These are phyloP conservation scores for Panagrolaimus sp. DNA, from an alignment of 1,140 invertebrate genomes.

Conservation along the genomic window DNA sequence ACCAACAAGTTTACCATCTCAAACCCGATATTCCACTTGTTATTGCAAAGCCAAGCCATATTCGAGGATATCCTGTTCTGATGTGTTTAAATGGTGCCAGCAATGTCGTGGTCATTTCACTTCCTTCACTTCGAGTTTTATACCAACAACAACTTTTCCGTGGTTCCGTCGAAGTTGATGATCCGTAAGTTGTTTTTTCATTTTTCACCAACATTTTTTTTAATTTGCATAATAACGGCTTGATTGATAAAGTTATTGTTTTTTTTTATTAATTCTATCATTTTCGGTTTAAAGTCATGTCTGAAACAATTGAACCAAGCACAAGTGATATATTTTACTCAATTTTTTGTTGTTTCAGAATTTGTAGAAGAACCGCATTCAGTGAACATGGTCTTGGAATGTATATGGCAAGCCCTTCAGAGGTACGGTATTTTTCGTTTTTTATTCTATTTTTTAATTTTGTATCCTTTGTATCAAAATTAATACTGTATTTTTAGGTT, in stretches of 20 bases:
- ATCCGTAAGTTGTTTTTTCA: constrained; percentile 47
- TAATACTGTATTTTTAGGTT: constrained; percentile 47
- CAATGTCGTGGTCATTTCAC: constrained; percentile 47
- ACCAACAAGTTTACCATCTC: constrained; percentile 46
- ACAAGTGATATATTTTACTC: neutral
- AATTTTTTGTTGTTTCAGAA: constrained; percentile 38
- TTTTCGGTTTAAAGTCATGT: neutral
- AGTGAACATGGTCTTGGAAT: constrained; percentile 58
- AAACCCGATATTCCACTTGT: constrained; percentile 50
- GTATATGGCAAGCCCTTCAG: constrained; percentile 52
- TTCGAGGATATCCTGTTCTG: constrained; percentile 54
- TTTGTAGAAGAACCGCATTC: constrained; percentile 49
- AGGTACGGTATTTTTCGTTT: constrained; percentile 34
- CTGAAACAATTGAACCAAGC: neutral
- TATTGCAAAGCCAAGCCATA: constrained; percentile 46
- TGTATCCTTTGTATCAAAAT: neutral
- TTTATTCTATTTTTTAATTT: constrained; percentile 18
- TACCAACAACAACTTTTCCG: constrained; percentile 40
- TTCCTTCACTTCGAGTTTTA: constrained; percentile 48
- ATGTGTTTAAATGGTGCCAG: constrained; percentile 51
- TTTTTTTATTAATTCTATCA: constrained; percentile 24
- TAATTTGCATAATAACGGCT: neutral
- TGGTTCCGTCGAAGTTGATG: constrained; percentile 57
- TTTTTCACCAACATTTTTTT: neutral
- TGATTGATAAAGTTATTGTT: neutral